A percentile compares a stretch with the other conserved stretches of the same genome.
These are phyloP conservation scores for Natrix natrix DNA, from an alignment of 2,797 vertebrate species.

Conservation along the genomic window DNA sequence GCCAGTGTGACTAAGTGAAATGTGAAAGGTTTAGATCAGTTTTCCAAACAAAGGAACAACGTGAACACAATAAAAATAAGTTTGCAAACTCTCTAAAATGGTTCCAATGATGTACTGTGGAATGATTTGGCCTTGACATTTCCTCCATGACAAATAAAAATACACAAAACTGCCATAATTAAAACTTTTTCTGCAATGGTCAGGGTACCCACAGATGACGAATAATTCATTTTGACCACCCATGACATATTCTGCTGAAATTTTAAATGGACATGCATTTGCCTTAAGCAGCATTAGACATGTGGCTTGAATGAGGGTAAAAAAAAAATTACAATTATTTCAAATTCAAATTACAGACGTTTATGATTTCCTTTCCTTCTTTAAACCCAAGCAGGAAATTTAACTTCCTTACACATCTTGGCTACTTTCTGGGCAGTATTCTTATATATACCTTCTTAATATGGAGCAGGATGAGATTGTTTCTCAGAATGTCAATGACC, in stretches of 20 bases:
- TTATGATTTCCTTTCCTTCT: background rate
- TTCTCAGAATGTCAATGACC: background rate
- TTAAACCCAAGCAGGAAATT: background rate
- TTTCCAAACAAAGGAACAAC: background rate
- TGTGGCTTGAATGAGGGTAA: background rate
- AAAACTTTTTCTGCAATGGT: background rate
- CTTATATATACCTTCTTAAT: background rate
- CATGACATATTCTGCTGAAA: background rate
- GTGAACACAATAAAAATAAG: background rate
- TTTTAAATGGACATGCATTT: background rate
- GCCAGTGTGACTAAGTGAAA: background rate
- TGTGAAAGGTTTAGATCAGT: background rate
- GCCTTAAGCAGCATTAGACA: background rate
- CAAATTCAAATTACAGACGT: background rate
- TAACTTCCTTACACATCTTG: background rate
- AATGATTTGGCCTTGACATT: background rate
- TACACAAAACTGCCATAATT: background rate
- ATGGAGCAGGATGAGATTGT: background rate
- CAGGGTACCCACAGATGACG: background rate
- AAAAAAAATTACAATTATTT: background rate
- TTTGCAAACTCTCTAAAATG: background rate
- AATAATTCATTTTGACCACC: constrained; percentile 19
- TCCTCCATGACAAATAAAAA: background rate
- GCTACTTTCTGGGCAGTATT: background rate
- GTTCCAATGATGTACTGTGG: no score